Conservation (phyloP, 2,797 vertebrate species). For the Parambassis ranga region DNA sequence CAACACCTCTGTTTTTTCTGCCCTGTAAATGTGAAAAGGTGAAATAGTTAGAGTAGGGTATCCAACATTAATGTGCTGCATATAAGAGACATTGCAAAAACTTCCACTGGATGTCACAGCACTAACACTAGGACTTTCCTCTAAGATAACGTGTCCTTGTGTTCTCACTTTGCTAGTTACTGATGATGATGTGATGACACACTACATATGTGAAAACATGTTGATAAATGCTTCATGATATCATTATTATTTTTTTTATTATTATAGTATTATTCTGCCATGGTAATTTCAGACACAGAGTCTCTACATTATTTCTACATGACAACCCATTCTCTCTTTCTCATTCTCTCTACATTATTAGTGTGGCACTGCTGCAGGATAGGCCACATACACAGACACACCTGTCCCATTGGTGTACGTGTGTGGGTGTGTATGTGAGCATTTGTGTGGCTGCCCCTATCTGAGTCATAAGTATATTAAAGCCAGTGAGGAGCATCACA, state of each 20-base stretch:
- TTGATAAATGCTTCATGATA: too few relatives aligned
- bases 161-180: too few relatives aligned
- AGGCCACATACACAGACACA: constrained; percentile 24
- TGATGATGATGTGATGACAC: too few relatives aligned
- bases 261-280: too few relatives aligned
- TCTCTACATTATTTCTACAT: too few relatives aligned
- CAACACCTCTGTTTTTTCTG: constrained; percentile 96
- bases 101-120: too few relatives aligned
- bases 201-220: too few relatives aligned
- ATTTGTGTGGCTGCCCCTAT: neutral
- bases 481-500: constrained; percentile 35
- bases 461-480: constrained; percentile 27
- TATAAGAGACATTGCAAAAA: neutral
- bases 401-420: constrained; percentile 26
- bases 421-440: neutral
- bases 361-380: constrained; percentile 8
- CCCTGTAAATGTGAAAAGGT: constrained; percentile 68
- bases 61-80: too few relatives aligned
- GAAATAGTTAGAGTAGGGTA: constrained; percentile 16
- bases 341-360: constrained; percentile 6
- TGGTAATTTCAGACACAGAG: neutral
- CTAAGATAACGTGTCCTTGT: too few relatives aligned
- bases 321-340: too few relatives aligned
- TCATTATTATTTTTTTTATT: too few relatives aligned
- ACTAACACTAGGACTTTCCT: too few relatives aligned